Evolutionary conservation across 2,888 invertebrate genomes (phyloP).

Genomic region (Trisateles emortualis): DNA sequence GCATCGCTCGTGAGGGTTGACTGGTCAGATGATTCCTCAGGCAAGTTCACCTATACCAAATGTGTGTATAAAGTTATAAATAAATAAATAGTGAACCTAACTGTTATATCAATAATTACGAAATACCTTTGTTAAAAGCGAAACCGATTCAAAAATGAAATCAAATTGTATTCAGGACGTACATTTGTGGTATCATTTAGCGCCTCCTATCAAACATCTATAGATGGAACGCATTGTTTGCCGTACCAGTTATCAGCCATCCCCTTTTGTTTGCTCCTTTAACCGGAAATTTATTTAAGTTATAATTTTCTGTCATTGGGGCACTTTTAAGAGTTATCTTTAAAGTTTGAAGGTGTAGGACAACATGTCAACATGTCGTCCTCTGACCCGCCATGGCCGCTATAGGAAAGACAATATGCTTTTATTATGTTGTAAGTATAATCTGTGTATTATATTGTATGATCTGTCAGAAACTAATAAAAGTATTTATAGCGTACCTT

Average conservation of each 20-base stretch:
- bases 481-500: conserved; percentile 14
- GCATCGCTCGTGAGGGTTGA: too few relatives aligned
- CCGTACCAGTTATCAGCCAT: conserved; percentile 70
- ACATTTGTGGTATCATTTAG: conserved; percentile 72
- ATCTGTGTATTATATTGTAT: conserved; percentile 26
- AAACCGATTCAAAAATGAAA: not conserved
- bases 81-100: too few relatives aligned
- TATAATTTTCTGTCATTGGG: conserved; percentile 84
- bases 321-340: conserved; percentile 61
- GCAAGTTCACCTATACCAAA: too few relatives aligned
- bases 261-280: conserved; percentile 75
- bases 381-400: conserved; percentile 59
- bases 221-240: conserved; percentile 77
- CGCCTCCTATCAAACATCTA: conserved; percentile 81
- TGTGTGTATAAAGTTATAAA: too few relatives aligned
- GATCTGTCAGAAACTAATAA: conserved; percentile 17
- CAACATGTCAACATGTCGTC: conserved; percentile 66
- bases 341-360: conserved; percentile 47
- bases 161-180: conserved; percentile 16
- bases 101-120: not conserved
- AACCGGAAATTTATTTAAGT: conserved; percentile 86
- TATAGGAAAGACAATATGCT: conserved; percentile 24
- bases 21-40: too few relatives aligned
- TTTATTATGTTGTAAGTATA: conserved; percentile 41
- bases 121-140: not conserved